Base-by-base conservation (phyloP, 2,113 vertebrate species). In the Actinemys pallida region DNA sequence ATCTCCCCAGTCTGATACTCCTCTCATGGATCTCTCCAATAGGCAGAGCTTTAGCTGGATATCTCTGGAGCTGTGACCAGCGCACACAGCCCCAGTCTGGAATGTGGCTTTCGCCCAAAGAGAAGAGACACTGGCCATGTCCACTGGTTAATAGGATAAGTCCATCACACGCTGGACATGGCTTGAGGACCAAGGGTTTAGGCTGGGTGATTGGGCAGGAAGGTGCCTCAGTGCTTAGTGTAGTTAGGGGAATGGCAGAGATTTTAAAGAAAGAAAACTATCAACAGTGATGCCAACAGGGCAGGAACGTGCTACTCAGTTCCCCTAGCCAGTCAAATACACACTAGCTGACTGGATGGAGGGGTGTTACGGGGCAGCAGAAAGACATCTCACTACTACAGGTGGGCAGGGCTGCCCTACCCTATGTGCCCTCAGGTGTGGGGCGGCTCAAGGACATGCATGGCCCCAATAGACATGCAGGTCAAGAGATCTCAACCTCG, bases 21-120 rank as follows among this genome's bases (percentile, higher is more conserved):
- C 86, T 94, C 27, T 52, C 52, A 35, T 31, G 69, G 85, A 45
- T 25, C 3, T 2, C 39, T 75, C 72, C 39, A 45, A 22, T 6
- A 75, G n/a, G 86, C 90, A 91, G 82, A 54, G 80, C 69, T 8
- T 9, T 76, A 24, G 76, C 91, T 96, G 93, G 91, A 92, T 79
- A 95, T 92, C 2, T 57, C 56, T 35, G 56, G 20, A 2, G 25
- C 87, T 79, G 0, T 9, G 45, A 22, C 31, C 0, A 1, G 59
- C 54, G 42, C 25, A 83, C 35, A 53, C 62, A 94, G 35, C 84
- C 83, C n/a, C 6, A 22, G 0, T 2, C 8, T 80, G 79, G 79
- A 88, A 85, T 76, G 29, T 47, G n/a, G 83, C 52, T 22, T 1
- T 84, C 6, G 6, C 75, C 91, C 79, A 5, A 6, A 72, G 62